A percentile compares a stretch with the other conserved stretches of the same genome.
Evolutionary conservation across 1,140 invertebrate species (phyloP).

Genomic region (Episyrphus balteatus): DNA sequence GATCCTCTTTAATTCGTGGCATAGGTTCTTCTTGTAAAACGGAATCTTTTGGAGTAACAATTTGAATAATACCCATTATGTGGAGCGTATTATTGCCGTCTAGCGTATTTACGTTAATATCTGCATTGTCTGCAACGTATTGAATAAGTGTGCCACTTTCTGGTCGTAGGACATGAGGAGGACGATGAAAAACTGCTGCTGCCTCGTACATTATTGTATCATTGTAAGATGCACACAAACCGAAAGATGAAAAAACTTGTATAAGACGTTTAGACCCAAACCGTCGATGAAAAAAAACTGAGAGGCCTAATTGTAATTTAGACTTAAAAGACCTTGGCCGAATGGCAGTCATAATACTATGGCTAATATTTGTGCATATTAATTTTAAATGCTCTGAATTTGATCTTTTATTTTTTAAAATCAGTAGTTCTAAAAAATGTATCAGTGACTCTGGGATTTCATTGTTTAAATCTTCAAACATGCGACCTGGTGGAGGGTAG

Average conservation of each 20-base stretch:
- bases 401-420: constrained; percentile 22
- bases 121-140: constrained; percentile 34
- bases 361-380: constrained; percentile 26
- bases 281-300: constrained; percentile 30
- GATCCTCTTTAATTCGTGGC: constrained; percentile 5
- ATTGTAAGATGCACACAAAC: constrained; percentile 30
- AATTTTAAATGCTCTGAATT: constrained; percentile 25
- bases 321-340: constrained; percentile 31
- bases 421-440: constrained; percentile 23
- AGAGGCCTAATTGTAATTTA: constrained; percentile 23
- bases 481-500: constrained; percentile 23
- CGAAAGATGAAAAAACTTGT: constrained; percentile 25
- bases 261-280: constrained; percentile 29
- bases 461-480: constrained; percentile 25
- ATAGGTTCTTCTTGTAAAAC: constrained; percentile 12
- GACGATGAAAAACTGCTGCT: constrained; percentile 30
- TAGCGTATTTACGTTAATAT: constrained; percentile 34
- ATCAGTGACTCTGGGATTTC: constrained; percentile 23
- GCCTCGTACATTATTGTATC: constrained; percentile 24
- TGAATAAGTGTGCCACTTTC: constrained; percentile 30
- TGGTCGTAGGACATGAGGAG: constrained; percentile 26
- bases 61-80: constrained; percentile 32
- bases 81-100: constrained; percentile 34
- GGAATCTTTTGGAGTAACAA: constrained; percentile 4
- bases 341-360: constrained; percentile 31